Base-by-base conservation (phyloP, 2,113 vertebrate genomes). In the Ancistrus triradiatus region DNA sequence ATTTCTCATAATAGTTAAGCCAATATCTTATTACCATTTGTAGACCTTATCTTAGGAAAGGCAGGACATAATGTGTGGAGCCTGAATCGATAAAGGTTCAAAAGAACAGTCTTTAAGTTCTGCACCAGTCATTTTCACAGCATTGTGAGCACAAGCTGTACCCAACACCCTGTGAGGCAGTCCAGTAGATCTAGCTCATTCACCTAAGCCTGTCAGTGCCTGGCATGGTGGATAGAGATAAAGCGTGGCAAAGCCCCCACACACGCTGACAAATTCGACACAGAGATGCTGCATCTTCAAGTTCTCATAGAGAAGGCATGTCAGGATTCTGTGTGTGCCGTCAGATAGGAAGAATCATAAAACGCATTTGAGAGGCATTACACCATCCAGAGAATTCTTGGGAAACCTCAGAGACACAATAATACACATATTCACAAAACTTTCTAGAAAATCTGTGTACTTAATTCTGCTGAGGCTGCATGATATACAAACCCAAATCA, bases 81-180 rank as follows among this genome's bases (percentile, higher is more conserved):
- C n/a, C n/a, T n/a, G n/a, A n/a, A n/a, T n/a, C n/a, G n/a, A n/a
- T 46, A 46, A 25, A 47, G 52, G 50, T 58, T 69, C 58, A 58
- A n/a, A 40, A 55, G 27, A 66, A 21, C 57, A 58, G 37, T 49
- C n/a, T n/a, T n/a, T n/a, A n/a, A n/a, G n/a, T n/a, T n/a, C n/a
- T n/a, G n/a, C n/a, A n/a, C n/a, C n/a, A n/a, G n/a, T n/a, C 47
- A 69, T 67, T 63, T 53, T 27, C 58, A 67, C 62, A 46, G 21
- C 49, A 38, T 60, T 60, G 28, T 69, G 65, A 53, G 2, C 55
- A 62, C 5, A 31, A 49, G 58, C 47, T 3, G 24, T 42, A 31
- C 40, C n/a, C 37, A 60, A 42, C 31, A 15, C n/a, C n/a, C n/a
- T n/a, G n/a, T n/a, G n/a, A 31, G 27, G 27, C 3, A 31, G 7